Conservation (phyloP, 2,113 vertebrate genomes). For the western clawed frog (Xenopus tropicalis) region UCB_Xtro_10.0 CM004444.2:58259001-58259500, state of each 20-base stretch:
- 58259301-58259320: not conserved
- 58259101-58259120: no score
- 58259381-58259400: not conserved
- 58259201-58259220: not conserved
- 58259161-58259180: not conserved
- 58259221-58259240: conserved; percentile 18
- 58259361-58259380: not conserved
- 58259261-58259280: conserved; percentile 36
- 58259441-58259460: not conserved
- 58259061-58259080: no score
- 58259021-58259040: no score
- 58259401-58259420: not conserved
- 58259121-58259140: no score
- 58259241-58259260: conserved; percentile 30
- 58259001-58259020: no score
- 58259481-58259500: no score
- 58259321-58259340: not conserved
- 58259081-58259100: no score
- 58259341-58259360: not conserved
- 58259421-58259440: not conserved
- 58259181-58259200: not conserved
- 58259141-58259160: no score
- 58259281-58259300: not conserved
- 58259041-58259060: no score
- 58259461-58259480: not conserved